A percentile compares a stretch with the other conserved stretches of the same genome.
phyloP scores from a whole-genome alignment of 2,888 invertebrate genomes.

The Mythimna pallens region DNA sequence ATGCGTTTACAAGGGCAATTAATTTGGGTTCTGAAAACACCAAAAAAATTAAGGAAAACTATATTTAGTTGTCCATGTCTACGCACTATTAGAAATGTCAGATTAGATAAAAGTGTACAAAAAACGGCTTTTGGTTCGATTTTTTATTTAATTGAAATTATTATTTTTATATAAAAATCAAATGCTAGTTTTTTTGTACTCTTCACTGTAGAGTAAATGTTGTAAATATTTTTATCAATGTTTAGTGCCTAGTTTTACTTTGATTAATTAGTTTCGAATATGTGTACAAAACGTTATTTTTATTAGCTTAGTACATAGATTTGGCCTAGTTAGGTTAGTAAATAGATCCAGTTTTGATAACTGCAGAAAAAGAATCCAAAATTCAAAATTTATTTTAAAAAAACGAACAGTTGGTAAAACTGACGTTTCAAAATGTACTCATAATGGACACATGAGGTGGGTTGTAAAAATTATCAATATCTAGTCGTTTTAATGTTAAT shows the following conservation, averaged over 20 bases:
- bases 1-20: constrained; percentile 3
- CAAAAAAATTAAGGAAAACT: neutral
- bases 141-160: neutral
- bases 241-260: constrained; percentile 24
- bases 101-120: constrained; percentile 22
- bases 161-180: constrained; percentile 7
- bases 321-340: constrained; percentile 36
- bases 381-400: constrained; percentile 37
- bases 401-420: constrained; percentile 34
- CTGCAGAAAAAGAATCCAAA: constrained; percentile 13
- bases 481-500: neutral
- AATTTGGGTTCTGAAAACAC: neutral
- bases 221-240: constrained; percentile 34
- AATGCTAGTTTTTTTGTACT: constrained; percentile 58
- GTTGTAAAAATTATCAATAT: constrained; percentile 6
- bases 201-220: constrained; percentile 37
- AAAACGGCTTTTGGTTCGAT: constrained; percentile 39
- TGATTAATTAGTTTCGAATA: constrained; percentile 22
- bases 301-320: constrained; percentile 30
- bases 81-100: constrained; percentile 58
- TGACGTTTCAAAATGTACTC: constrained; percentile 61
- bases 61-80: constrained; percentile 7
- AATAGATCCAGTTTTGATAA: constrained; percentile 20
- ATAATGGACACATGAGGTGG: constrained; percentile 22
- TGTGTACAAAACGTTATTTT: constrained; percentile 47